These are phyloP conservation scores for Oncopeltus fasciatus DNA, from an alignment of 1,140 invertebrate species.

Conservation along the genomic window DNA sequence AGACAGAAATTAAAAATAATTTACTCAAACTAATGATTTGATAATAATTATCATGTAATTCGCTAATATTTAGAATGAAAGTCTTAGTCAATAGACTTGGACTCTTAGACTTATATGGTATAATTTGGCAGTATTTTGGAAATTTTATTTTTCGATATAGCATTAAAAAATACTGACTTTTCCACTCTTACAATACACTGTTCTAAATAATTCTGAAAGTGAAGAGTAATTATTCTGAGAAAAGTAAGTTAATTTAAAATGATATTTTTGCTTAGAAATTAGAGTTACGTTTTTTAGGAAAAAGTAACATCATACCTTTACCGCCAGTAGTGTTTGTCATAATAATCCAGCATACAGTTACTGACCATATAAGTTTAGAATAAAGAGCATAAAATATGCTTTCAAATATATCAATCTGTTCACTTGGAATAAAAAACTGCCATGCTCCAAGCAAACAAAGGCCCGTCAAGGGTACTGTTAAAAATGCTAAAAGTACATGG, in stretches of 20 bases:
- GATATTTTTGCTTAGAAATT: background rate
- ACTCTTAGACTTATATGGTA: too few relatives aligned
- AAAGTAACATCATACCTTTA: background rate
- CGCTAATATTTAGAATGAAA: too few relatives aligned
- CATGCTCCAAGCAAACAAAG: background rate
- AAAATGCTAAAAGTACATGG: background rate
- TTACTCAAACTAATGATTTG: too few relatives aligned
- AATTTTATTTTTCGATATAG: background rate
- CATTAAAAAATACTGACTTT: too few relatives aligned
- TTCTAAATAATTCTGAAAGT: background rate
- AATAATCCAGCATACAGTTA: background rate
- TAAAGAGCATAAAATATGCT: background rate
- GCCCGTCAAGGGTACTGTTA: background rate
- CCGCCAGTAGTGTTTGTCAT: background rate
- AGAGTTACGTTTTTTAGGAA: background rate
- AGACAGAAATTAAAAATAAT: background rate
- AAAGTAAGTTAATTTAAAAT: background rate
- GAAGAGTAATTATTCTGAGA: background rate
- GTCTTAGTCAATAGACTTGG: too few relatives aligned
- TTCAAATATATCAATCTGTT: background rate
- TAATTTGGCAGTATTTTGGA: too few relatives aligned
- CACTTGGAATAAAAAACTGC: background rate
- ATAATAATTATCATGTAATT: too few relatives aligned
- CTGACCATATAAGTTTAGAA: background rate
- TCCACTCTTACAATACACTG: too few relatives aligned